Base-by-base conservation (phyloP, 2,113 vertebrate species). In the Coptodon rendalli region DNA sequence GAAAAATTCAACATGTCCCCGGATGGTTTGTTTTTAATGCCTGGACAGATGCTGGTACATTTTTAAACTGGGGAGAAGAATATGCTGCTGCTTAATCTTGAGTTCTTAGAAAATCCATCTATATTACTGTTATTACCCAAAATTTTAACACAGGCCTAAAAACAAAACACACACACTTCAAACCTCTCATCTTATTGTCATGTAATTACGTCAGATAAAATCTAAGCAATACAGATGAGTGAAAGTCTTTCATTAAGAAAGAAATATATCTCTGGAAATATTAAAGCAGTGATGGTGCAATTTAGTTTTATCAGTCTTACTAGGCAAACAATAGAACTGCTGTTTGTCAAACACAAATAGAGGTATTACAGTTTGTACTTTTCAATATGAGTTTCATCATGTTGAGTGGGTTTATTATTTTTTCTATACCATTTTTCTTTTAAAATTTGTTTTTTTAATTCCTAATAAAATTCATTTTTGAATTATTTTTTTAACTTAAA, bases 1-100 rank as follows among this genome's bases (percentile, higher is more conserved):
- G 94, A 43, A 87, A 81, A 93, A 61, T 80, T 4, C 80, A 81
- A 85, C 22, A 81, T 29, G 17, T 38, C 82, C 50, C 31, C 13
- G 1, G 6, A 24, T n/a, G 54, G 61, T 80, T 79, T 22, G 17
- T 14, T 52, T 84, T 73, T 3, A 52, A 17, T 11, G 36, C 16
- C 17, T 59, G 22, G 10, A 31, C 16, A 29, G 27, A 89, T 31
- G 6, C n/a, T 71, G n/a, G 11, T 31, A 4, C 3, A 56, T 52
- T 81, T 73, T 6, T 63, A 61, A 84, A 76, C 12, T 17, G 16
- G 5, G 14, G 17, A 79, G 9, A 87, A 61, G 2, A 16, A 82
- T 50, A 34, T 81, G 29, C 24, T n/a, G 19, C 31, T 45, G 9
- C 9, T 38, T n/a, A 19, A 59, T n/a, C 8, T 27, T 34, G 5